Base-by-base conservation (phyloP, 2,888 invertebrate species). In the Iphiclides podalirius region DNA sequence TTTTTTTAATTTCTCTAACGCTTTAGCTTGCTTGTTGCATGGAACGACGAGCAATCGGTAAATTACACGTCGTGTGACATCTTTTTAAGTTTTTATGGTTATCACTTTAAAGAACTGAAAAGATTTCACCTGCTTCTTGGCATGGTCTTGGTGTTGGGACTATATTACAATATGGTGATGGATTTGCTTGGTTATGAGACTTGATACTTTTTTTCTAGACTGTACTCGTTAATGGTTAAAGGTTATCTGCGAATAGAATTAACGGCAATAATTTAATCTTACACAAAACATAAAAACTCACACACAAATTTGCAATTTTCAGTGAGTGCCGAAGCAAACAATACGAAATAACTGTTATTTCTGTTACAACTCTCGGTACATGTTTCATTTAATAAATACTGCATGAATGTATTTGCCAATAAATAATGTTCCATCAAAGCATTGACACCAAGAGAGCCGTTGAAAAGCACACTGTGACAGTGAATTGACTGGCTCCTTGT, bases 341-440 rank as follows among this genome's bases (percentile, higher is more conserved):
- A 36, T 36, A 9, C 36, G 3, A 1, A 39, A 31, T n/a, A 8
- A 38, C 33, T 43, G 38, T 33, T 42, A 37, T 35, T 15, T 49
- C 9, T 20, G 2, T 46, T 39, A 36, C 48, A 42, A 50, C 43
- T 36, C 26, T 37, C 17, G 31, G 43, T 41, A 13, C 17, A 28
- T 53, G 43, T 54, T 37, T 20, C 31, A 31, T 31, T 31, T 31
- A 12, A 31, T 53, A 54, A 53, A 52, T 56, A 59, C 59, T 71
- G 86, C 86, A 84, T 86, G 83, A 81, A 83, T 82, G 86, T 87
- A 79, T 87, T 87, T 87, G 86, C 86, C 87, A 87, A 87, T 87
- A 87, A 86, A 84, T 81, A 76, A 75, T 70, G 59, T 71, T 31
- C 52, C 61, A 61, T 70, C 59, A 60, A 55, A 64, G 61, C 65